Percentiles rank a stretch among this genome's conserved stretches.
phyloP scores from a whole-genome alignment of 2,113 vertebrate genomes.

The Crypturellus undulatus region DNA sequence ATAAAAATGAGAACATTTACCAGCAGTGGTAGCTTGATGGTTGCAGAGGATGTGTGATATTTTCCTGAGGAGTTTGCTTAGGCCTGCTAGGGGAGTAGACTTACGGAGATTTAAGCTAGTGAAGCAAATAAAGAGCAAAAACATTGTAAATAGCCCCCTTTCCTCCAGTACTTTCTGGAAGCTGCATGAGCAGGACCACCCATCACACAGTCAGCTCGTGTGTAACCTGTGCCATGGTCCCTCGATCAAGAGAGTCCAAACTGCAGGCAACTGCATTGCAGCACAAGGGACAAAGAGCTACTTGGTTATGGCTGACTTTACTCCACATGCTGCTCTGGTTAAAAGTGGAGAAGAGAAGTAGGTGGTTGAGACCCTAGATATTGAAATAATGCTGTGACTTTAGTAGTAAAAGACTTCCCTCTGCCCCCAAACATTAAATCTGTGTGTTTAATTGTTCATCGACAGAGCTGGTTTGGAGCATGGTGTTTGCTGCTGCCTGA shows the following conservation, averaged over 20 bases:
- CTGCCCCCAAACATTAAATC: not conserved
- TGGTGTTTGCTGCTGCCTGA: not conserved
- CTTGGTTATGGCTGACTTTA: not conserved
- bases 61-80: not conserved
- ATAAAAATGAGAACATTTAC: not conserved
- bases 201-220: not conserved
- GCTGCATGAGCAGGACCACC: not conserved
- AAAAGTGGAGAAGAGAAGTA: not conserved
- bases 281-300: not conserved
- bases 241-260: not conserved
- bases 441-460: not conserved
- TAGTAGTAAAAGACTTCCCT: not conserved
- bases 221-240: accelerated
- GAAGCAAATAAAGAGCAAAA: not conserved
- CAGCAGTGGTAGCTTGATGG: not conserved
- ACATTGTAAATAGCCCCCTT: not conserved
- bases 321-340: not conserved
- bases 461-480: not conserved
- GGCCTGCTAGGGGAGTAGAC: not conserved
- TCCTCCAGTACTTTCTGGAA: not conserved
- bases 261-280: not conserved
- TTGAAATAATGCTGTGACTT: not conserved
- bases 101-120: not conserved
- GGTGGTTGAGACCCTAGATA: not conserved
- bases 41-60: not conserved